Conservation (phyloP, 2,797 vertebrate genomes). For the Rhinichthys osculus region DNA sequence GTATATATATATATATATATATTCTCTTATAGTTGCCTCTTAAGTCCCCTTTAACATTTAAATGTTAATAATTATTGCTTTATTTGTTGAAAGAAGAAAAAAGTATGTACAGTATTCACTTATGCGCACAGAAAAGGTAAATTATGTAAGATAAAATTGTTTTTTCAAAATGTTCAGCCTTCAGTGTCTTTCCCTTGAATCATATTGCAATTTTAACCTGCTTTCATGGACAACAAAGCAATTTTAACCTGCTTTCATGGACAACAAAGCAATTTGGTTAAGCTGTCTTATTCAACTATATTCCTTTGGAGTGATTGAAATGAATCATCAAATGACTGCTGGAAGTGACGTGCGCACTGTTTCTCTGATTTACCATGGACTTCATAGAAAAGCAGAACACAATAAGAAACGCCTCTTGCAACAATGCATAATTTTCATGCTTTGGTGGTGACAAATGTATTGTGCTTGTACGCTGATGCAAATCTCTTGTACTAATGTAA, state of each 20-base stretch:
- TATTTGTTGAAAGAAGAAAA: slow-evolving; percentile 30
- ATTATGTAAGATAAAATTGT: slow-evolving; percentile 21
- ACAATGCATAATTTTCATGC: slow-evolving; percentile 43
- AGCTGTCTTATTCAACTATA: slow-evolving; percentile 25
- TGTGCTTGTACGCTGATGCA: slow-evolving; percentile 47
- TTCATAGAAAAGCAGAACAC: slow-evolving; percentile 19
- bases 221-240: slow-evolving; percentile 11
- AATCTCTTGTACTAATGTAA: slow-evolving; percentile 30
- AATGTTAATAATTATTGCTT: slow-evolving; percentile 29
- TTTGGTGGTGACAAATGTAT: slow-evolving; percentile 51
- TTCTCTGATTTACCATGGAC: slow-evolving; percentile 29
- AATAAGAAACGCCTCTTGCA: slow-evolving; percentile 3
- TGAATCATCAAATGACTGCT: slow-evolving; percentile 37
- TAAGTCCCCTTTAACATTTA: slow-evolving; percentile 16
- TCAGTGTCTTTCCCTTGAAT: not conserved
- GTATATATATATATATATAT: no score
- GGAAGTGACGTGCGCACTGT: slow-evolving; percentile 11
- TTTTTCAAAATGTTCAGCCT: not conserved
- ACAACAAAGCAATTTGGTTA: slow-evolving; percentile 14
- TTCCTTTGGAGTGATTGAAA: slow-evolving; percentile 20
- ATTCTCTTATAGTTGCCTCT: not conserved
- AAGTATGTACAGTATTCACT: not conserved
- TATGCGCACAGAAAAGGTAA: slow-evolving; percentile 6
- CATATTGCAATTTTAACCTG: not conserved
- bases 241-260: slow-evolving; percentile 8